phyloP scores from a whole-genome alignment of 2,797 vertebrate genomes.

The Simalia tracyae region DNA sequence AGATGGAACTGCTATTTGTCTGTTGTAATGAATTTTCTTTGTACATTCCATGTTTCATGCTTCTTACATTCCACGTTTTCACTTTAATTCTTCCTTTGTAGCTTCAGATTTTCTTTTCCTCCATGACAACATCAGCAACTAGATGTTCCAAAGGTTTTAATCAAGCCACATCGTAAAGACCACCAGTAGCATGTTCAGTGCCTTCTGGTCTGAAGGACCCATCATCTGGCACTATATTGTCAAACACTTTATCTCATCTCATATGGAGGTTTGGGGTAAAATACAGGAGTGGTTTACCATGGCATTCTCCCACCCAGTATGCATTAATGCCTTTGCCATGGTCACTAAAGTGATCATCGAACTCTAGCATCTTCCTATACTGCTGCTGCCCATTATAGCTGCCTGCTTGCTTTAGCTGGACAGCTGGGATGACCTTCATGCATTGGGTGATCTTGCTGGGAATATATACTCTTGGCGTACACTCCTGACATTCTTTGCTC shows the following conservation, averaged over 20 bases:
- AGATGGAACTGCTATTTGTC: background rate
- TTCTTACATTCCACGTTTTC: background rate
- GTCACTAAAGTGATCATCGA: background rate
- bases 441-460: background rate
- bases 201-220: background rate
- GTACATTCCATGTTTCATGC: background rate
- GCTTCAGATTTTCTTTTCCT: background rate
- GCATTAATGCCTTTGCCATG: background rate
- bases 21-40: background rate
- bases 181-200: background rate
- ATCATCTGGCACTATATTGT: background rate
- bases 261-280: background rate
- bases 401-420: background rate
- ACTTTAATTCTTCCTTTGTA: background rate
- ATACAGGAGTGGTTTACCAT: background rate
- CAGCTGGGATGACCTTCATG: background rate
- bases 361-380: background rate
- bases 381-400: background rate
- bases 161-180: no score
- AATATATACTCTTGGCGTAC: background rate
- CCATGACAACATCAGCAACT: no score
- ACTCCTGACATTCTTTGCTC: background rate
- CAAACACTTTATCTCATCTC: background rate
- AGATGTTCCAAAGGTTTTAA: no score
- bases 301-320: background rate